Conservation (phyloP, 92 coral and sea anemone genomes). For the Phymanthus crucifer region DNA sequence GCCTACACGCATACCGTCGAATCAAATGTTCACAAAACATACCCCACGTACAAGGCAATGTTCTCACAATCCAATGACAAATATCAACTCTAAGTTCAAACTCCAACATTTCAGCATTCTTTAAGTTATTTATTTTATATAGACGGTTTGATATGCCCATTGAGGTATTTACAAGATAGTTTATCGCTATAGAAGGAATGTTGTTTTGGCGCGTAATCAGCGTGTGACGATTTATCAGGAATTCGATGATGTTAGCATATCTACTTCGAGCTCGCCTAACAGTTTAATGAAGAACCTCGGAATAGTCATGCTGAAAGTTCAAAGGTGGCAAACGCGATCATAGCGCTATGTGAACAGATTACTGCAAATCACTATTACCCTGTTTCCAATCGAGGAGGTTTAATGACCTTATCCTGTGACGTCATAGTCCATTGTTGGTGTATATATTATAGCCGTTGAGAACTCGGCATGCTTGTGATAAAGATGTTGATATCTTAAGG, state of each 20-base stretch:
- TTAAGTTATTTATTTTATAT: not conserved
- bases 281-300: not conserved
- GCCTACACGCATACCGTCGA: not conserved
- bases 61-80: not conserved
- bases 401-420: not conserved
- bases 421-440: constrained; percentile 3
- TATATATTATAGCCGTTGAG: not conserved
- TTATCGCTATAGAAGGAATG: constrained; percentile 1
- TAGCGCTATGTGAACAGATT: not conserved
- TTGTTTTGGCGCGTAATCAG: not conserved
- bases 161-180: constrained; percentile 7
- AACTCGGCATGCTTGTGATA: not conserved
- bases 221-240: not conserved
- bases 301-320: not conserved
- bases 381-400: not conserved
- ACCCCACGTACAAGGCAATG: not conserved
- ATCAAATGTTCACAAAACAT: not conserved
- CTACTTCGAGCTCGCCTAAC: too few species aligned
- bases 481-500: not conserved
- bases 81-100: not conserved
- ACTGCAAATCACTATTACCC: not conserved
- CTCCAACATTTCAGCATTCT: not conserved
- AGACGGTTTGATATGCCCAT: not conserved
- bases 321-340: constrained; percentile 6
- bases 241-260: not conserved